These are phyloP conservation scores for Propithecus deckenii DNA, from an alignment of 2,797 vertebrate species.

Conservation along the genomic window DNA sequence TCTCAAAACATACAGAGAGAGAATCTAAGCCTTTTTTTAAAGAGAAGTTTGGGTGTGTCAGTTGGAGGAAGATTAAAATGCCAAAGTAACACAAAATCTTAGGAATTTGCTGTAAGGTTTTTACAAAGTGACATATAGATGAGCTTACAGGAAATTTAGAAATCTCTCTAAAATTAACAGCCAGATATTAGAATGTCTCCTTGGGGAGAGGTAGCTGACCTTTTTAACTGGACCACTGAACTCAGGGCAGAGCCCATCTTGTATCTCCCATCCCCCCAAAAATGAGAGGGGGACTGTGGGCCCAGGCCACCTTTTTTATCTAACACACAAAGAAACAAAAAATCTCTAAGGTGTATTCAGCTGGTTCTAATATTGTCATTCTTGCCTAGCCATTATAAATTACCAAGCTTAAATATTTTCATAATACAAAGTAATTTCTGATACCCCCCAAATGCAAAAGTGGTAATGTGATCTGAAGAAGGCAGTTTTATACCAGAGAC, in stretches of 20 bases:
- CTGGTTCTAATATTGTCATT: no score
- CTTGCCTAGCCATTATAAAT: no score
- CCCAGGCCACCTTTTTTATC: not conserved
- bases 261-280: not conserved
- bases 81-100: not conserved
- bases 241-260: not conserved
- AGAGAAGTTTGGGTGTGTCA: not conserved
- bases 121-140: not conserved
- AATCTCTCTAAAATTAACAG: not conserved
- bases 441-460: no score
- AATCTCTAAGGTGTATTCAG: no score
- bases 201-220: not conserved
- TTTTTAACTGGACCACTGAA: not conserved
- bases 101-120: not conserved
- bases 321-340: not conserved
- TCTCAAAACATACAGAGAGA: not conserved
- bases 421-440: no score
- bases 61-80: not conserved
- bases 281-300: not conserved
- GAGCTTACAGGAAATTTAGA: not conserved
- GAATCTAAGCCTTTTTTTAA: not conserved
- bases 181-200: not conserved
- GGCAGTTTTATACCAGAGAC: no score
- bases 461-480: no score
- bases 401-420: no score